phyloP scores from a whole-genome alignment of 2,113 vertebrate species.

The Onychostruthus taczanowskii region DNA sequence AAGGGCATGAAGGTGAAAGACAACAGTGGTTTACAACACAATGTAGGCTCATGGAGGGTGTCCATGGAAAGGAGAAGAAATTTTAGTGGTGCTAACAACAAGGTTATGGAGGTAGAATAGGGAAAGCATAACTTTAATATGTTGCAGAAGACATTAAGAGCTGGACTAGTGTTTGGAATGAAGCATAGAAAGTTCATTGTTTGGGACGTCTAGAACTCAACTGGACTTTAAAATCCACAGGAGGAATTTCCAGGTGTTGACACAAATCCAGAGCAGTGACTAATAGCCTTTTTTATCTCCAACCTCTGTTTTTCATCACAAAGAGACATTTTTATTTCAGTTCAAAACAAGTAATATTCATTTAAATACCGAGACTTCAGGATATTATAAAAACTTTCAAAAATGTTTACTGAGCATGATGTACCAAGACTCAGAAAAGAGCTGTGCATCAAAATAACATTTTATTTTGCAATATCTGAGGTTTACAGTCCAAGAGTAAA shows the following conservation, averaged over 20 bases:
- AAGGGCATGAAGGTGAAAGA: not conserved
- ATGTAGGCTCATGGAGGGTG: fast-evolving
- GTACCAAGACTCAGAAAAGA: not conserved
- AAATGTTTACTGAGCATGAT: not conserved
- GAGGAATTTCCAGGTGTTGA: not conserved
- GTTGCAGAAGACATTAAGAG: not conserved
- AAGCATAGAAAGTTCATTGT: not conserved
- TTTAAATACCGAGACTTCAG: not conserved
- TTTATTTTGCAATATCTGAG: not conserved
- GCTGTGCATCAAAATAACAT: not conserved
- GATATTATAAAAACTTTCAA: not conserved
- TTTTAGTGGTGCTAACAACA: not conserved
- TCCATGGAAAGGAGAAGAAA: not conserved
- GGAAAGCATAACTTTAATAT: not conserved
- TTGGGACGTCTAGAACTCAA: not conserved
- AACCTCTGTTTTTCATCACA: not conserved
- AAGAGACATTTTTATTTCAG: not conserved
- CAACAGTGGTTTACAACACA: not conserved
- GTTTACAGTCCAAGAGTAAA: not conserved
- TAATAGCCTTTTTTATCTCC: not conserved
- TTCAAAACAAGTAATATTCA: not conserved
- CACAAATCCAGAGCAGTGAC: not conserved
- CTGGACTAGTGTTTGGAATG: not conserved
- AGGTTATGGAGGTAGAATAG: not conserved
- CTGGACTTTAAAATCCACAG: not conserved